Evolutionary conservation across 92 coral and sea anemone genomes (phyloP), one percentile per base, ranked within the genome.

Genomic region (Palythoa grandis): DNA sequence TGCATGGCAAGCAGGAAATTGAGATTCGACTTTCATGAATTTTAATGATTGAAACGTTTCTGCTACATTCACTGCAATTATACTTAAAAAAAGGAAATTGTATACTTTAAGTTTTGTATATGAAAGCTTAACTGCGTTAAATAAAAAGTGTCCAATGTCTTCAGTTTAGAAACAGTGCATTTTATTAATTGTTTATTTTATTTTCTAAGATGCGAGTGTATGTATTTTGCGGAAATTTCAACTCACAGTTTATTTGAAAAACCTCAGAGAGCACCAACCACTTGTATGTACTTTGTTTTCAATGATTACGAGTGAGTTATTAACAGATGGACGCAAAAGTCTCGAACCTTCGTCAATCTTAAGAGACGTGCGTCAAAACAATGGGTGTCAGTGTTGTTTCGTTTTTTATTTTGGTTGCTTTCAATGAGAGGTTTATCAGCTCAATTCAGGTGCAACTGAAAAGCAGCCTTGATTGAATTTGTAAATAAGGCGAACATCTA

Each of bases 401-500:
- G 50, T 43, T 5, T 43, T 43, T 43, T 67, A 67, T 22, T 67
- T 67, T 67, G 50, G 50, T 8, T 63, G 22, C 70, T 63, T 14
- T 63, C 70, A 63, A 17, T 63, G 9, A 63, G 8, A 63, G 70
- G 0, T 43, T 43, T 43, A 43, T 43, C 50, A 43, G 50, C 3
- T 43, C 24, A 20, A 63, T 8, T 17, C 70, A 63, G 70, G 35
- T n/a, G 70, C 22, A 20, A 17, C 24, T 24, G 11, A 10, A 17
- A 63, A 63, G 17, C 70, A 63, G 15, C 70, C 70, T 63, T 63
- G 70, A 63, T 63, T 70, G 3, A 70, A 70, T 70, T 35, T 70
- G 48, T 40, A 0, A 6, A 70, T 29, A 29, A 29, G 50, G 50
- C 50, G 9, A 43, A 43, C 50, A 43, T 43, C 50, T 43, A 43